Base-by-base conservation (phyloP, 2,888 invertebrate species). In the Phorcus lineatus region DNA sequence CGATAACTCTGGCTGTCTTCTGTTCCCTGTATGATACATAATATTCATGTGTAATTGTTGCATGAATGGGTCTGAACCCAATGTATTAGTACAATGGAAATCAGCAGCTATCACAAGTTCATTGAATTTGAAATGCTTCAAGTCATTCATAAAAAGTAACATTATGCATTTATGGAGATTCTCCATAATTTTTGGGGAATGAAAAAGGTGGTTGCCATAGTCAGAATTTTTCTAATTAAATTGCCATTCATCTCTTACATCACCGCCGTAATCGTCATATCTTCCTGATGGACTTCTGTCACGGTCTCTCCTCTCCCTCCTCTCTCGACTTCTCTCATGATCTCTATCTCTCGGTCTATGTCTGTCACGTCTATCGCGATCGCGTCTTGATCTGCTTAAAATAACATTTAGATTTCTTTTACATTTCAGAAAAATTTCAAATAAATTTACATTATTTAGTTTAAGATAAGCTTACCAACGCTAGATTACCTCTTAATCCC, bases 281-380 rank as follows among this genome's bases (percentile, higher is more conserved):
- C 40, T 36, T 55, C 24, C 16, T 28, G 54, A 40, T 28, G 19
- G 19, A 76, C 31, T 47, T 80, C 86, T 84, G 19, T 86, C 86
- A 54, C 81, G 78, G 67, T 83, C 77, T 57, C 78, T 31, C 62
- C 57, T 28, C 17, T 67, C 54, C 9, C 77, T 67, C 7, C 75
- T 19, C n/a, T 67, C 67, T 57, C 82, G 78, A 57, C 85, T 81
- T 53, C 85, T 82, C 52, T 84, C 85, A 54, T 84, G 57, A 28
- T 84, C 86, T 53, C 85, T 67, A 79, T 80, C 83, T 16, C 84
- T 77, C 67, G 62, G 62, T 24, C 62, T 24, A 3, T 28, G 62
- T 7, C 28, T 16, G 62, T 70, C 31, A 82, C 83, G 54, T 80
- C 77, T 22, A 57, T 82, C 77, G 9, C 76, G 55, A 17, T 78